Percentiles rank a stretch among this genome's conserved stretches.
Evolutionary conservation across 2,113 vertebrate species (phyloP).

Genomic region (Corydoras maculifer): DNA sequence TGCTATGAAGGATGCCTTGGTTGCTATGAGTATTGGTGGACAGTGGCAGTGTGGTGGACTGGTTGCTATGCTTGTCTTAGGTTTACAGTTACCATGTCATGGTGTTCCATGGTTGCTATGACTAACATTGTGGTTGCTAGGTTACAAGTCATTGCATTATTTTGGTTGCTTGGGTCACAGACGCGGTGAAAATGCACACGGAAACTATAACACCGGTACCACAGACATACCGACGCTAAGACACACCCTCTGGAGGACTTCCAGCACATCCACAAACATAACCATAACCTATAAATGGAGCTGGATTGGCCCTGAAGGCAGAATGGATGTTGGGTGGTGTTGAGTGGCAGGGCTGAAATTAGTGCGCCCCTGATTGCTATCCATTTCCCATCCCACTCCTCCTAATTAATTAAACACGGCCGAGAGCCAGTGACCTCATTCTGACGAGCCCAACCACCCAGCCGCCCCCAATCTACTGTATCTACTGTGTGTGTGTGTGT

Average conservation of each 20-base stretch:
- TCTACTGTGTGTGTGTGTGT: conserved; percentile 10
- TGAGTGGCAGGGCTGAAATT: conserved; percentile 70
- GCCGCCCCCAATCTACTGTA: conserved; percentile 7
- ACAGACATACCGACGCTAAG: background rate
- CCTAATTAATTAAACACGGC: conserved; percentile 72
- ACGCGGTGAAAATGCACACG: no score
- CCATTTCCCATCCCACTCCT: conserved; percentile 62
- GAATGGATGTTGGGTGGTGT: conserved; percentile 55
- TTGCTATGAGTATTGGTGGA: no score
- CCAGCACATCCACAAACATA: background rate
- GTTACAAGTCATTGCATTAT: no score
- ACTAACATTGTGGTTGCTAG: no score
- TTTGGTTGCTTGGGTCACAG: no score
- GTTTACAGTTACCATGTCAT: no score
- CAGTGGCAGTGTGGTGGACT: no score
- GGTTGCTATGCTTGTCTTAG: no score
- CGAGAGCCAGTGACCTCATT: conserved; percentile 67
- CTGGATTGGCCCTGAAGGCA: conserved; percentile 48
- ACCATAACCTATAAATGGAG: conserved; percentile 42
- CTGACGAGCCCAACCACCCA: conserved; percentile 18
- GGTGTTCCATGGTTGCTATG: no score
- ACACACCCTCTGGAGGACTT: background rate
- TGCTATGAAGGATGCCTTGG: no score
- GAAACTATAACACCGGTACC: no score
- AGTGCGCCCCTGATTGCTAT: conserved; percentile 66